These are phyloP conservation scores for Syngnathus floridae DNA, from an alignment of 2,113 vertebrate species.

Conservation along the genomic window DNA sequence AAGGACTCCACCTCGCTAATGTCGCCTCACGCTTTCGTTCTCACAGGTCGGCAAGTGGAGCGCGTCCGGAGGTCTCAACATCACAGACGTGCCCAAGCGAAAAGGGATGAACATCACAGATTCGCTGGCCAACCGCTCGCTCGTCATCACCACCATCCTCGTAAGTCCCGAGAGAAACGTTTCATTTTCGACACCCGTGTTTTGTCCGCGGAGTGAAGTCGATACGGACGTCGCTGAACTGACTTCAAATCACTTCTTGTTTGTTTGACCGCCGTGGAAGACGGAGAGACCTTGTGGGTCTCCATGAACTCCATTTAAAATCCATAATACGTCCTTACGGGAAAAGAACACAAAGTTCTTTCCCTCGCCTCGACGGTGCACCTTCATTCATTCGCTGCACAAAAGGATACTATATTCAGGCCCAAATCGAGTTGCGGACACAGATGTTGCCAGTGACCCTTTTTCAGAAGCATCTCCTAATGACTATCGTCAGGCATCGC, in stretches of 20 bases:
- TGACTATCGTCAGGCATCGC: slow-evolving; percentile 58
- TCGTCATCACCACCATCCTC: slow-evolving; percentile 94
- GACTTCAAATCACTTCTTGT: too few relatives aligned
- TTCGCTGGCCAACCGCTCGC: slow-evolving; percentile 91
- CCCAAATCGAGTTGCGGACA: slow-evolving; percentile 30
- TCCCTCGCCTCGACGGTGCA: slow-evolving; percentile 5
- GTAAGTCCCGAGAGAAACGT: slow-evolving; percentile 66
- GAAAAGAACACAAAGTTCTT: slow-evolving; percentile 29
- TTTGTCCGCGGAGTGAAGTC: too few relatives aligned
- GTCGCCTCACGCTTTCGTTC: not conserved
- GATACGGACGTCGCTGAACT: too few relatives aligned
- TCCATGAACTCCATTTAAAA: slow-evolving; percentile 21
- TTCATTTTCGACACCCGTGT: too few relatives aligned
- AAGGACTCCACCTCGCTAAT: slow-evolving; percentile 41
- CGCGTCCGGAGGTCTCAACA: slow-evolving; percentile 86
- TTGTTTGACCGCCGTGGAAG: too few relatives aligned
- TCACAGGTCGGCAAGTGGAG: slow-evolving; percentile 96
- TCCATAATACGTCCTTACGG: slow-evolving; percentile 38
- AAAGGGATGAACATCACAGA: slow-evolving; percentile 94
- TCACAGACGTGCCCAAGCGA: slow-evolving; percentile 86
- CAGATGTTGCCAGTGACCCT: slow-evolving; percentile 25
- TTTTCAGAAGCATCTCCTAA: slow-evolving; percentile 55
- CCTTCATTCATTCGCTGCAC: slow-evolving; percentile 42
- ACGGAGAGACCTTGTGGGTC: too few relatives aligned
- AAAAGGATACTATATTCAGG: slow-evolving; percentile 17